These are phyloP conservation scores for Cantharis rufa DNA, from an alignment of 2,888 invertebrate genomes.

Conservation along the genomic window DNA sequence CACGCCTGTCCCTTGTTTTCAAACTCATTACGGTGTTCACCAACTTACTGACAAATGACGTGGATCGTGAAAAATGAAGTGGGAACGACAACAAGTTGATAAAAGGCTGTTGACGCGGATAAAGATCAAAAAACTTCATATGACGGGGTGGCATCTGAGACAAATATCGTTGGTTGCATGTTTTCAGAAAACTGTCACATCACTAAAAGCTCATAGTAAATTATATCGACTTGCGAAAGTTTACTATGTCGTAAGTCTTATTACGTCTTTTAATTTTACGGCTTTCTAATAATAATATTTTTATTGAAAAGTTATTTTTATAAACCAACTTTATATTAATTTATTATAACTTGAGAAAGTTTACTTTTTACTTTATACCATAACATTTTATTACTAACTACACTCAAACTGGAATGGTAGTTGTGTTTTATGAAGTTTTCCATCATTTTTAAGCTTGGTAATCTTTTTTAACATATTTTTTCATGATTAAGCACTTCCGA, in stretches of 20 bases:
- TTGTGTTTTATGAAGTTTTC: neutral
- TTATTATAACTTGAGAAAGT: neutral
- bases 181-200: slow-evolving; percentile 12
- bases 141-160: slow-evolving; percentile 31
- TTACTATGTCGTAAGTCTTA: neutral
- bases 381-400: neutral
- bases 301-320: neutral
- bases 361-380: neutral
- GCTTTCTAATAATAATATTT: neutral
- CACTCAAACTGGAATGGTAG: neutral
- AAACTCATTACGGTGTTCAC: slow-evolving; percentile 56
- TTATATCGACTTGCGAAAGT: neutral
- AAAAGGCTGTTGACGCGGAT: slow-evolving; percentile 54
- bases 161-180: slow-evolving; percentile 32
- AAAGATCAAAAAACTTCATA: slow-evolving; percentile 46
- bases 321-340: neutral
- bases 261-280: neutral
- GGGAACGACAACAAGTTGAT: slow-evolving; percentile 55
- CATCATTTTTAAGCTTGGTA: neutral
- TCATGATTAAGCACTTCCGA: neutral
- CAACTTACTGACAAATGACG: slow-evolving; percentile 57
- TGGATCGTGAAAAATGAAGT: slow-evolving; percentile 57
- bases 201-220: neutral
- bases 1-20: slow-evolving; percentile 56
- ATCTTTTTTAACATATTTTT: neutral